These are phyloP conservation scores for Zaprionus camerounensis DNA, from an alignment of 1,140 invertebrate species.

Conservation along the genomic window DNA sequence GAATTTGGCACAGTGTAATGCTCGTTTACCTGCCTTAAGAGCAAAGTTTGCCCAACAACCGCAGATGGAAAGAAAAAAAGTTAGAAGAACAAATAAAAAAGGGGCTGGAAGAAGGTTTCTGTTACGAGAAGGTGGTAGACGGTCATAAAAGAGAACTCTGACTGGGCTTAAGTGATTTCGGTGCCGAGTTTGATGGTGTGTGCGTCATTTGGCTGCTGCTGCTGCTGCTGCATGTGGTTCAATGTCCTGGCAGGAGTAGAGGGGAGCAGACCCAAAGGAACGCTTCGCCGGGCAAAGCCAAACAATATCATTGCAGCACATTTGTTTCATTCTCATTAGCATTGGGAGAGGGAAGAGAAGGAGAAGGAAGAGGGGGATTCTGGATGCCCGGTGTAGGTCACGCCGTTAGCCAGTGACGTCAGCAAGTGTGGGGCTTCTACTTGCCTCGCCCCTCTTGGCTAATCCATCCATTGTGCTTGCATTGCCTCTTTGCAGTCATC, in stretches of 20 bases:
- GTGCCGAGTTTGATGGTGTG: conserved; percentile 10
- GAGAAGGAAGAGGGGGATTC: neutral
- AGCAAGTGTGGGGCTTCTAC: conserved; percentile 49
- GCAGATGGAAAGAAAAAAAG: neutral
- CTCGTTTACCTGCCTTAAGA: neutral
- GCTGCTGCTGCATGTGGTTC: conserved; percentile 40
- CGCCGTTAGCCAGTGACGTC: conserved; percentile 40
- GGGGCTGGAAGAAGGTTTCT: neutral
- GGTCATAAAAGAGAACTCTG: neutral
- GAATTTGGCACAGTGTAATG: neutral
- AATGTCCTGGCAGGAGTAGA: conserved; percentile 33
- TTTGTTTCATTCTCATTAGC: conserved; percentile 39
- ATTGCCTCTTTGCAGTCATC: conserved; percentile 87
- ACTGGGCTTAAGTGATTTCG: conserved; percentile 21
- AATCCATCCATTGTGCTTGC: conserved; percentile 21
- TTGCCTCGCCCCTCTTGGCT: neutral
- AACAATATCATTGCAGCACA: conserved; percentile 42
- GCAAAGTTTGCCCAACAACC: neutral
- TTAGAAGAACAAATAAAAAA: neutral
- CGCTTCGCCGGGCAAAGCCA: conserved; percentile 29
- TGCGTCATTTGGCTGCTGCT: conserved; percentile 58
- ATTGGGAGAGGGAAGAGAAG: neutral
- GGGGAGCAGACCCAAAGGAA: too few relatives aligned
- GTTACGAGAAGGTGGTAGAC: neutral
- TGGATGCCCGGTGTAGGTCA: neutral